Base-by-base conservation (phyloP, 2,797 vertebrate species). In the Pristis pectinata region DNA sequence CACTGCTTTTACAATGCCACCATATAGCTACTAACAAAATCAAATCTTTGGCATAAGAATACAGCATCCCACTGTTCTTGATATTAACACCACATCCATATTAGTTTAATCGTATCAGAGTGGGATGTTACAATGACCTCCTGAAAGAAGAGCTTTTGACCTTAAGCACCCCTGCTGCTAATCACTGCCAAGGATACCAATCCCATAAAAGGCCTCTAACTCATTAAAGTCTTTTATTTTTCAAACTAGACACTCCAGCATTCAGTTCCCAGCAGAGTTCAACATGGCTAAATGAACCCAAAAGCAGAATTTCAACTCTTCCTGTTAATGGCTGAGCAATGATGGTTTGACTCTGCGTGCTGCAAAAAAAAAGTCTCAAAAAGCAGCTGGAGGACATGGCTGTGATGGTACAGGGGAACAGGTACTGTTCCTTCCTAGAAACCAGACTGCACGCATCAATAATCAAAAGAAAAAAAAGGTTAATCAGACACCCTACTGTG, bases 51-150 rank as follows among this genome's bases (percentile, higher is more conserved):
- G 74, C 24, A 96, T 96, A 94, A 96, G 92, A 96, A 95, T 96
- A 96, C 53, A 96, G 96, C 95, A 96, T 96, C 96, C 96, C 94
- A 96, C 96, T 97, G 96, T 95, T 97, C 96, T 95, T 96, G 96
- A 97, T 96, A 97, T 96, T 96, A 97, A 96, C 96, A 96, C 96
- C 95, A 96, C 97, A 97, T 96, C 96, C 96, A 97, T 95, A 96
- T 96, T 97, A 97, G 96, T 97, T 97, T 97, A 97, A 97, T 97
- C 96, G 97, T 97, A 97, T 97, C 97, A 97, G 96, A 97, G 95
- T 95, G 96, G 96, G 96, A 97, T 97, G 97, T 97, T 97, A 96
- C 96, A 95, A 95, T 96, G 96, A 97, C 97, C 97, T 96, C 95
- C 95, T 95, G 95, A 97, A 97, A 97, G 96, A 96, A 95, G 95